Evolutionary conservation across 2,888 invertebrate genomes (phyloP), one percentile per base, ranked within the genome.

Genomic region (Chirona hameri): DNA sequence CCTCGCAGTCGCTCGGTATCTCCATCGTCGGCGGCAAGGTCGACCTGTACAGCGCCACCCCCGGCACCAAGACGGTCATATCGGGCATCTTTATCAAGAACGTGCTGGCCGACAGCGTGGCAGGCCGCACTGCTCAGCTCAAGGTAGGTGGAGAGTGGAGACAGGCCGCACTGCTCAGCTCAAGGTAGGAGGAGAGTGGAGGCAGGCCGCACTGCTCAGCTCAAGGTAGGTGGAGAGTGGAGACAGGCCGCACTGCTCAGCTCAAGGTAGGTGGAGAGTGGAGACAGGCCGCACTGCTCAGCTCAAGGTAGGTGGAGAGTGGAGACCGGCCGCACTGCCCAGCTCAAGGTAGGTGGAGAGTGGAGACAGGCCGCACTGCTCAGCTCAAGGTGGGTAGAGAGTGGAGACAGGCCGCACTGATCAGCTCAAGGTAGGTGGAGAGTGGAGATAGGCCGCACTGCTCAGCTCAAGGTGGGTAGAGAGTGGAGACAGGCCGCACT

Each of bases 51-150:
- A 82, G 82, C 48, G 84, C 83, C 18, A 84, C 83, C 10, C 76
- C 76, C 46, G 91, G 92, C 85, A 92, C 92, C 85, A 93, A 93
- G 82, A 92, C 90, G 84, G 90, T 91, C 81, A 92, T 98, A 85
- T 93, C 96, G 83, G 99, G 99, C 12, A 98, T 99, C 87, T 99
- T 99, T 88, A 96, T 99, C 87, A 99, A 99, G 89, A 96, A 97
- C 87, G 98, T 99, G 0, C 92, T 98, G 24, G 92, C 95, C 0
- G 93, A 95, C 84, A 97, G 97, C 89, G 98, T 99, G 0, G 99
- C 99, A 0, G 97, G 96, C 81, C 91, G 92, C 86, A 93, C 95
- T 85, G 96, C 94, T n/a, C 92, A 94, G 86, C 89, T 96, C 79
- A 94, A 94, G 90, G 95, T 95, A 89, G 83, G 82, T 81, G n/a